Evolutionary conservation across 1,140 invertebrate species (phyloP).

Genomic region (Zophobas morio): DNA sequence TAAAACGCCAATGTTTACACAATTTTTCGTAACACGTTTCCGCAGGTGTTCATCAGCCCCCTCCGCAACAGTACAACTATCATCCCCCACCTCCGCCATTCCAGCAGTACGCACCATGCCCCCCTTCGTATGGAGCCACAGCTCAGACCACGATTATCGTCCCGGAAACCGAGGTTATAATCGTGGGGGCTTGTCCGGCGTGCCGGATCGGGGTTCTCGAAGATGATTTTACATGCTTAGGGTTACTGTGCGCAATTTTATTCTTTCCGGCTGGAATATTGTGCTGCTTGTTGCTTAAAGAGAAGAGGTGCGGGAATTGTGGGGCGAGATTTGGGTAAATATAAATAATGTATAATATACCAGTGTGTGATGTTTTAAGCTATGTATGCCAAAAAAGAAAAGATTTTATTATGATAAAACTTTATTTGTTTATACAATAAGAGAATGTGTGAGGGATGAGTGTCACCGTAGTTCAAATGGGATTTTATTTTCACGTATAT

Average conservation of each 20-base stretch:
- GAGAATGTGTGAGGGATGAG: too few species aligned
- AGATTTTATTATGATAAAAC: too few species aligned
- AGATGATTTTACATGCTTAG: conserved; percentile 87
- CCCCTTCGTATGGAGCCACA: conserved; percentile 44
- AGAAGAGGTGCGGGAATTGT: conserved; percentile 87
- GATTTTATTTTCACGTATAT: too few species aligned
- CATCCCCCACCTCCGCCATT: conserved; percentile 32
- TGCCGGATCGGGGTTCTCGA: conserved; percentile 88
- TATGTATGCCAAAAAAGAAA: too few species aligned
- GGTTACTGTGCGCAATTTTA: conserved; percentile 86
- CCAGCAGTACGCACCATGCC: conserved; percentile 9
- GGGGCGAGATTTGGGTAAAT: conserved; percentile 83
- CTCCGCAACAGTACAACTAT: conserved; percentile 28
- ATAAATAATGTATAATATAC: too few species aligned
- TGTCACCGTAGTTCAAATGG: too few species aligned
- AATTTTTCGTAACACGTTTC: conserved; percentile 4
- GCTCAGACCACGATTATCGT: conserved; percentile 62
- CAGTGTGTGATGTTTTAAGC: too few species aligned
- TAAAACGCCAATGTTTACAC: background rate
- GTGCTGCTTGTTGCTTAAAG: conserved; percentile 84
- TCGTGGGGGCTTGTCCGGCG: conserved; percentile 86
- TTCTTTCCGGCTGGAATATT: conserved; percentile 89
- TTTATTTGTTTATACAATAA: too few species aligned
- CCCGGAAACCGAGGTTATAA: conserved; percentile 75
- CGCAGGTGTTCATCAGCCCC: conserved; percentile 39